Percentiles rank a stretch among this genome's conserved stretches.
Evolutionary conservation across 1,140 invertebrate genomes (phyloP).

Genomic region (Rhyacophila brunnea): DNA sequence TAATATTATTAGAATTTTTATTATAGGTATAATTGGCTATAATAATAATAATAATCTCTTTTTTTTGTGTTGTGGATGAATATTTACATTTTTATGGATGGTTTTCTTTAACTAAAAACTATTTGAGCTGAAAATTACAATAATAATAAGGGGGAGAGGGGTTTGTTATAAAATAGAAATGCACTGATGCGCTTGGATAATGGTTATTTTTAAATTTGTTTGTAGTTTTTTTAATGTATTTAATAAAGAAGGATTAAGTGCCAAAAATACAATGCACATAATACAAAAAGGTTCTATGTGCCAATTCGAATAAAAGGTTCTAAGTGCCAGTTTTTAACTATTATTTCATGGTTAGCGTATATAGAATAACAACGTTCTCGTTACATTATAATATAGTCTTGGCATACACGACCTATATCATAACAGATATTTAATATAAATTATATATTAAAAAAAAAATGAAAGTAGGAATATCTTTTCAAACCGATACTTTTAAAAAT

Average conservation of each 20-base stretch:
- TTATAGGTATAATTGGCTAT: not conserved
- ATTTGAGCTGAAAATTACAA: conserved; percentile 20
- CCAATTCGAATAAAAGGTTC: not conserved
- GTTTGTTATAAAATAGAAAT: too few relatives aligned
- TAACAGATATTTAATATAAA: not conserved
- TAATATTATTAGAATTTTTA: not conserved
- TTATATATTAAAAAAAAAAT: not conserved
- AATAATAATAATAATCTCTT: not conserved
- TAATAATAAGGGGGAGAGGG: conserved; percentile 2
- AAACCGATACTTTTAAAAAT: conserved; percentile 13
- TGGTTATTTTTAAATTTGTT: not conserved
- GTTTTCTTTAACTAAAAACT: conserved; percentile 22
- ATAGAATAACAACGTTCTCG: too few relatives aligned
- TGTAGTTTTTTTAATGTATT: not conserved
- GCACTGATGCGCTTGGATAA: not conserved
- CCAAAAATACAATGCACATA: not conserved
- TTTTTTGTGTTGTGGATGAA: conserved; percentile 10
- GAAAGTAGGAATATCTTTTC: not conserved
- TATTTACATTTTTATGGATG: conserved; percentile 24
- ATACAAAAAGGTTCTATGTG: not conserved
- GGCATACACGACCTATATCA: too few relatives aligned
- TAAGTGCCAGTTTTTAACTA: not conserved
- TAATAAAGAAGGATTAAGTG: not conserved
- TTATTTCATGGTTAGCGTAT: too few relatives aligned
- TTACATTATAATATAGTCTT: too few relatives aligned